Evolutionary conservation across 2,888 invertebrate species (phyloP), one percentile per base, ranked within the genome.

Genomic region (Papilio gigon): DNA sequence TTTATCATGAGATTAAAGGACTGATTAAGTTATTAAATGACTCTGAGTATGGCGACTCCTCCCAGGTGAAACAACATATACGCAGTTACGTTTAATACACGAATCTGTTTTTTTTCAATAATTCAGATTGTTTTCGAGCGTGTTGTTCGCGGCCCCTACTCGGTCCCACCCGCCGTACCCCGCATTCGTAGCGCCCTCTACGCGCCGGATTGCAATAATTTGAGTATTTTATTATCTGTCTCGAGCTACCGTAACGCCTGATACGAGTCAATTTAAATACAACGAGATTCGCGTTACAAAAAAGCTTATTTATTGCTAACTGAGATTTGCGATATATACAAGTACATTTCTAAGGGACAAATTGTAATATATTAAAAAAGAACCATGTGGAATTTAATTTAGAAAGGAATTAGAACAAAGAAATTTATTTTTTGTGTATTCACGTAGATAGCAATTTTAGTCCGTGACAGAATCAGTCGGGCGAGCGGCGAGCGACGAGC

Each of bases 171-270:
- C 61, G 22, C 6, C 40, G n/a, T 42, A 12, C 35, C 33, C 53
- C 30, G 30, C 30, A 4, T 5, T 37, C 11, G 22, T 22, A 47
- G 47, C 47, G 22, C 22, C 47, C 63, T 14, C 44, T 14, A 50
- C 20, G 5, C 14, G 53, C n/a, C 4, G 33, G 22, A 12, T 33
- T 37, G 47, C 14, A 63, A 63, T 63, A 37, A 63, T 63, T 63
- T 63, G 53, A 35, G 37, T 22, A 33, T 63, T 35, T 20, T 63
- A 63, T 63, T 50, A 63, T 50, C 33, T 27, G 44, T 14, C 33
- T 20, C 20, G 33, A 63, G 22, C 33, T 3, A 22, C 20, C 35
- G 35, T 56, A n/a, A 17, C n/a, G 53, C 22, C 50, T 33, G 47
- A 42, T 12, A 63, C 33, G 33, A 35, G 12, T 35, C n/a, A 47